Evolutionary conservation across 2,888 invertebrate species (phyloP).

Genomic region (Myopa tessellatipennis): DNA sequence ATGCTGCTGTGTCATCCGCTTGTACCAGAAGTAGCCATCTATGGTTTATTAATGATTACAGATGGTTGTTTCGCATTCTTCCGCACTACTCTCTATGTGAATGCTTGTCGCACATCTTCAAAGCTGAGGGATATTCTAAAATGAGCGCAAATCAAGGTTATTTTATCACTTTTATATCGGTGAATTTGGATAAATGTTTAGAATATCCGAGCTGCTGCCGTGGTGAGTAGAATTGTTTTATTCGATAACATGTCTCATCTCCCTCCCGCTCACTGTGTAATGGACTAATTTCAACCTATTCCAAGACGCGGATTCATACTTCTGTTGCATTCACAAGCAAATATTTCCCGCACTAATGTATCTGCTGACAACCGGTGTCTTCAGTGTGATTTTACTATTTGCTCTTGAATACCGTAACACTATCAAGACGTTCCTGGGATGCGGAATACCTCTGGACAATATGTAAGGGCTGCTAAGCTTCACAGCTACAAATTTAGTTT

Average conservation of each 20-base stretch:
- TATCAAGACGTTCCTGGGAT: background rate
- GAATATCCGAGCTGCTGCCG: constrained; percentile 53
- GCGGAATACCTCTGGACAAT: background rate
- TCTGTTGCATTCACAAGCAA: background rate
- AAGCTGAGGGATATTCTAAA: constrained; percentile 33
- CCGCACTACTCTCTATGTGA: constrained; percentile 45
- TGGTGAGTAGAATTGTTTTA: constrained; percentile 48
- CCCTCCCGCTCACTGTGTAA: background rate
- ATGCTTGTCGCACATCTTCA: constrained; percentile 47
- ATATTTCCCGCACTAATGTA: constrained; percentile 10
- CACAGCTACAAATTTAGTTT: no score
- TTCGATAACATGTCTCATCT: background rate
- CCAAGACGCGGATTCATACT: background rate
- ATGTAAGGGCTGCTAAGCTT: background rate
- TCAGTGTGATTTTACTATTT: constrained; percentile 18
- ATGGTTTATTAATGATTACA: background rate
- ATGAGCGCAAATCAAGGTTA: constrained; percentile 45
- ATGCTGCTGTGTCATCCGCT: background rate
- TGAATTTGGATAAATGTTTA: constrained; percentile 43
- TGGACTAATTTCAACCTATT: background rate
- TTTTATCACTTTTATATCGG: constrained; percentile 46
- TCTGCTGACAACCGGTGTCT: background rate
- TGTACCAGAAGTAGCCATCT: background rate
- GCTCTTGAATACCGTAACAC: background rate
- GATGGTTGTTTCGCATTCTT: constrained; percentile 33